Conservation (phyloP, 2,797 vertebrate species). For the Pelochelys cantorii region DNA sequence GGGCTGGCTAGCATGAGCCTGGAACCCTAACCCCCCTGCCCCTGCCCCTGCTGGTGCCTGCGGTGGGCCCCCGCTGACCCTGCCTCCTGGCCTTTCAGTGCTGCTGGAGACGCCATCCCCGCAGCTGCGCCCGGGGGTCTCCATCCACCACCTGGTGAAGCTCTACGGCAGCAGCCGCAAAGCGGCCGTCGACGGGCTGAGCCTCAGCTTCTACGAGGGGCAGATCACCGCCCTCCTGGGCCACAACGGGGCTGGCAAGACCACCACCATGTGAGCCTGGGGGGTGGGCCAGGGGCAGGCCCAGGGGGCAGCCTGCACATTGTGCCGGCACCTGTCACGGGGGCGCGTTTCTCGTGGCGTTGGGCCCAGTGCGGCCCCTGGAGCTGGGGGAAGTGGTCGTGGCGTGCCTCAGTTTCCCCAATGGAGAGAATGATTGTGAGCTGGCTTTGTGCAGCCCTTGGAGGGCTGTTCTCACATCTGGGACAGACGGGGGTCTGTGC, state of each 20-base stretch:
- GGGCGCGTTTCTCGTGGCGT: background rate
- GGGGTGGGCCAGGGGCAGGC: too few species aligned
- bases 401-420: background rate
- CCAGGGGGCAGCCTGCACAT: too few species aligned
- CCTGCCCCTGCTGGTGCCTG: background rate
- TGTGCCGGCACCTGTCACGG: too few species aligned
- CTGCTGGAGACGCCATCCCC: conserved; percentile 85
- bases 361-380: too few species aligned
- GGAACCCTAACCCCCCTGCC: background rate
- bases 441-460: background rate
- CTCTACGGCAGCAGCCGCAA: conserved; percentile 85
- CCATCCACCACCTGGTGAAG: conserved; percentile 89
- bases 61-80: accelerated
- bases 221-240: conserved; percentile 95
- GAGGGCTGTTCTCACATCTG: too few species aligned
- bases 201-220: conserved; percentile 91
- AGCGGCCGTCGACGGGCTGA: conserved; percentile 88
- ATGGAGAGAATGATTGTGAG: background rate
- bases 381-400: background rate
- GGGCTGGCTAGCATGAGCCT: background rate
- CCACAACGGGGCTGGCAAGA: conserved; percentile 94
- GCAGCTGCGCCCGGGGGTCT: conserved; percentile 83
- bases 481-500: background rate
- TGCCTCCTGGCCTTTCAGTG: conserved; percentile 71
- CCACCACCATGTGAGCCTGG: conserved; percentile 90